phyloP scores from a whole-genome alignment of 2,113 vertebrate genomes.

The Tachuris rubrigastra region DNA sequence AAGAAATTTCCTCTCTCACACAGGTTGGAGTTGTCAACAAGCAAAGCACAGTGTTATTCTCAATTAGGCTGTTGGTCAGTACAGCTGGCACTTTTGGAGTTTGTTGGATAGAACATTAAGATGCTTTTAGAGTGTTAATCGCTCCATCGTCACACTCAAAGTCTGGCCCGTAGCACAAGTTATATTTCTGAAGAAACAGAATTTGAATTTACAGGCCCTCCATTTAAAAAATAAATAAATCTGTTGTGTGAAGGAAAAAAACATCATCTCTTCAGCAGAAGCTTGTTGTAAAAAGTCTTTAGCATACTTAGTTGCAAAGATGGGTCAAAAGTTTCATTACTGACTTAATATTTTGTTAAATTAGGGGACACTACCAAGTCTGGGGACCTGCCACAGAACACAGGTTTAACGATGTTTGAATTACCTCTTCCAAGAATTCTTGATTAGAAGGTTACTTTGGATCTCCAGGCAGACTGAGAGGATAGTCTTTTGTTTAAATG shows the following conservation, averaged over 20 bases:
- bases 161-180: not conserved
- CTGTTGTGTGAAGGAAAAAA: not conserved
- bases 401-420: not conserved
- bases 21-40: not conserved
- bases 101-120: not conserved
- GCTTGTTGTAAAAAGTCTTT: not conserved
- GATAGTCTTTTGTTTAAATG: not conserved
- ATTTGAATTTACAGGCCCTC: not conserved
- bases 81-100: not conserved
- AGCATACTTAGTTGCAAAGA: not conserved
- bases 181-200: not conserved
- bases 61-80: not conserved
- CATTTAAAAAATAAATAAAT: not conserved
- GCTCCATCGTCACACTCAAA: not conserved
- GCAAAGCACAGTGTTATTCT: not conserved
- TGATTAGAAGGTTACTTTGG: not conserved
- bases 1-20: not conserved
- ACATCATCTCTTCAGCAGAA: not conserved
- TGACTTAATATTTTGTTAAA: not conserved
- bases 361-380: not conserved
- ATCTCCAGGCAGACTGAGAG: not conserved
- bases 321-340: not conserved
- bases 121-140: not conserved
- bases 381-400: not conserved
- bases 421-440: not conserved